Evolutionary conservation across 2,797 vertebrate genomes (phyloP).

Genomic region (Lithobates sylvaticus): DNA sequence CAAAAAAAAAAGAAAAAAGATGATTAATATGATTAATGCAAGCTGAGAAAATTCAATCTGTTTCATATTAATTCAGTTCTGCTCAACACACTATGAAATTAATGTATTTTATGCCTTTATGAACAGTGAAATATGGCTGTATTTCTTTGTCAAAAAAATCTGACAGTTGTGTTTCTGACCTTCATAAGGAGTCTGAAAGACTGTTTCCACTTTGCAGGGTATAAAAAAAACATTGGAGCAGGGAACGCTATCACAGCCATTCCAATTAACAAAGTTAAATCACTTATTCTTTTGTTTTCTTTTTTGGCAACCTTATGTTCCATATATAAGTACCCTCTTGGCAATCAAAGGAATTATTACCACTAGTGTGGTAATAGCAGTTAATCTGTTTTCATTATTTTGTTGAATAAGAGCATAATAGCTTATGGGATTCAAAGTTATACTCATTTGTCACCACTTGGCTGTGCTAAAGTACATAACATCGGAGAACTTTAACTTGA

Average conservation of each 20-base stretch:
- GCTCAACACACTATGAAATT: background rate
- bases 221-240: background rate
- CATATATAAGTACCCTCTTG: background rate
- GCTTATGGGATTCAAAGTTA: background rate
- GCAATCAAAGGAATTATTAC: background rate
- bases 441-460: constrained; percentile 11
- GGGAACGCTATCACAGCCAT: background rate
- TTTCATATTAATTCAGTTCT: background rate
- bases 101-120: background rate
- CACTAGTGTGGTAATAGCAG: background rate
- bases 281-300: background rate
- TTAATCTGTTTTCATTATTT: background rate
- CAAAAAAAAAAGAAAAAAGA: background rate
- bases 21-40: background rate
- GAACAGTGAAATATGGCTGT: background rate
- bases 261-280: background rate
- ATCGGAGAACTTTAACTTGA: constrained; percentile 13
- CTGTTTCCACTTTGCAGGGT: background rate
- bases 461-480: constrained; percentile 31
- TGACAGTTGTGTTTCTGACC: too few relatives aligned
- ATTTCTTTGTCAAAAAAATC: background rate
- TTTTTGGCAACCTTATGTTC: background rate
- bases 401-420: background rate
- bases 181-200: background rate
- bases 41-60: background rate